Percentiles rank a stretch among this genome's conserved stretches.
These are phyloP conservation scores for Euschistus heros DNA, from an alignment of 1,140 invertebrate species.

Conservation along the genomic window DNA sequence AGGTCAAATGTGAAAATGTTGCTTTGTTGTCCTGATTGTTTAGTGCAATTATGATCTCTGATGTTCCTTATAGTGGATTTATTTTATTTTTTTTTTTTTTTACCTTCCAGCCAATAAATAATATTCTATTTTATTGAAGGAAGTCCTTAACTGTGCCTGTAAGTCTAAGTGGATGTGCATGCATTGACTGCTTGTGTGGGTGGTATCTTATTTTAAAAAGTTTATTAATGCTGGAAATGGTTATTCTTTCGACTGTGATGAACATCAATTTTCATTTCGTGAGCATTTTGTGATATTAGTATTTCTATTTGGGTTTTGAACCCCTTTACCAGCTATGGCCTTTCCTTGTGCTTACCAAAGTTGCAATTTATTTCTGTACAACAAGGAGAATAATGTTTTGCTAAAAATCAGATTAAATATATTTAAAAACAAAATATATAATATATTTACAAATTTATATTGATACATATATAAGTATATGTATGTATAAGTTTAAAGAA, in stretches of 20 bases:
- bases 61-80: constrained; percentile 15
- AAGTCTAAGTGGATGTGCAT: too few species aligned
- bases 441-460: background rate
- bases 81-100: too few species aligned
- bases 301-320: background rate
- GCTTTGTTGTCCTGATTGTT: background rate
- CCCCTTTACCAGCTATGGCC: constrained; percentile 4
- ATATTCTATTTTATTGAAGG: background rate
- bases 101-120: background rate
- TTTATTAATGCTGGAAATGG: constrained; percentile 9
- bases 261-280: constrained; percentile 15
- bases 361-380: constrained; percentile 16
- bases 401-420: background rate
- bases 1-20: background rate
- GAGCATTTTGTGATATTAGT: constrained; percentile 5
- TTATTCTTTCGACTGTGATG: constrained; percentile 3
- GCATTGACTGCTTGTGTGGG: background rate
- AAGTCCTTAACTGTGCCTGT: background rate
- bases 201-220: background rate
- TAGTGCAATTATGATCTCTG: constrained; percentile 14
- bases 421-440: background rate
- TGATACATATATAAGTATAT: background rate
- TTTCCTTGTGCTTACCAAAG: constrained; percentile 13
- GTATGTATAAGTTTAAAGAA: background rate
- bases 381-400: constrained; percentile 13